Evolutionary conservation across 2,113 vertebrate genomes (phyloP).

Genomic region (Chloebia gouldiae): DNA sequence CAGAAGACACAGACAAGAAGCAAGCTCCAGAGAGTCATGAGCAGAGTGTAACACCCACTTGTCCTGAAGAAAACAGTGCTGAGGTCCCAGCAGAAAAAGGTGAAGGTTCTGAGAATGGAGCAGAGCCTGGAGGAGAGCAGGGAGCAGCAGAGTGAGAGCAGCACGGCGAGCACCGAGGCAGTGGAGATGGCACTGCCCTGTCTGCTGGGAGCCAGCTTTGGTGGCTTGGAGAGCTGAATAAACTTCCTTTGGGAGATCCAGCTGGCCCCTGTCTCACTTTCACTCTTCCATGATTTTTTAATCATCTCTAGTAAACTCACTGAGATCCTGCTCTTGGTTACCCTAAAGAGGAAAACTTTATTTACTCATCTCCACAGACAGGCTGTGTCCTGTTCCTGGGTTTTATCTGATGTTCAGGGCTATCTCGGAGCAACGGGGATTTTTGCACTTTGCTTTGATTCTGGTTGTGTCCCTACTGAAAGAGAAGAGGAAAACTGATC

Average conservation of each 20-base stretch:
- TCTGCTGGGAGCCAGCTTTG: background rate
- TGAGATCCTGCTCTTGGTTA: background rate
- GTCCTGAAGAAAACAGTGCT: background rate
- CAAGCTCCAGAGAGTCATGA: background rate
- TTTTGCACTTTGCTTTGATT: constrained; percentile 28
- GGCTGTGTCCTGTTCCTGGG: background rate
- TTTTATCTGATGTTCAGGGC: background rate
- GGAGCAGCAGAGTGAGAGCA: background rate
- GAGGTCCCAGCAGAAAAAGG: background rate
- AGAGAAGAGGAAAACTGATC: background rate
- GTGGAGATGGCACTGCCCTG: background rate
- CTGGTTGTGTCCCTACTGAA: background rate
- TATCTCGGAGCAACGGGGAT: constrained; percentile 1
- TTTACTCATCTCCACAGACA: rapidly evolving
- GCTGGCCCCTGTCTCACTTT: background rate
- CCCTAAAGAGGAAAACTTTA: background rate
- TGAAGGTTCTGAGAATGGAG: background rate
- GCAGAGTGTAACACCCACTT: background rate
- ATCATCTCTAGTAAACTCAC: background rate
- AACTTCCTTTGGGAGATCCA: background rate
- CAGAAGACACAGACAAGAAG: background rate
- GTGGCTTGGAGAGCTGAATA: background rate
- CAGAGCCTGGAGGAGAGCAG: background rate
- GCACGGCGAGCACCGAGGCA: rapidly evolving
- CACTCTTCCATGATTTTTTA: background rate